phyloP scores from a whole-genome alignment of 1,140 invertebrate genomes.

The Chironomus tepperi region DNA sequence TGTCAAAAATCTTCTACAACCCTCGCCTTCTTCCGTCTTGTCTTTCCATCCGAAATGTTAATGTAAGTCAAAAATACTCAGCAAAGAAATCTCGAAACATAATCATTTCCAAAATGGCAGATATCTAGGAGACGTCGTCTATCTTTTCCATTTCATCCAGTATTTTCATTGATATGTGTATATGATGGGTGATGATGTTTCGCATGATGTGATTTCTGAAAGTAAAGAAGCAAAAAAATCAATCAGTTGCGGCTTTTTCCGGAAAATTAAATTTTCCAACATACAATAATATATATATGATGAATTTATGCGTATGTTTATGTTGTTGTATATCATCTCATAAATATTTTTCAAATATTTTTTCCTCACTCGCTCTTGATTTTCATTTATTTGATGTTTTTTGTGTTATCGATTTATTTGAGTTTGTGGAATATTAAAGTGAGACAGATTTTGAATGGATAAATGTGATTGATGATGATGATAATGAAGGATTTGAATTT shows the following conservation, averaged over 20 bases:
- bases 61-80: background rate
- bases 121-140: background rate
- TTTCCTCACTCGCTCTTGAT: too few relatives aligned
- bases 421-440: too few relatives aligned
- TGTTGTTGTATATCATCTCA: background rate
- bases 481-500: too few relatives aligned
- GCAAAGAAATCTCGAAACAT: background rate
- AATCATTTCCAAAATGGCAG: slow-evolving; percentile 21
- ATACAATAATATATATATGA: background rate
- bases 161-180: background rate
- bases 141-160: background rate
- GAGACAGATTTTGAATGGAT: too few relatives aligned
- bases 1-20: background rate
- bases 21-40: background rate
- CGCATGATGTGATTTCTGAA: slow-evolving; percentile 5
- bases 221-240: slow-evolving; percentile 13
- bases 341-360: background rate
- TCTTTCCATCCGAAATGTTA: background rate
- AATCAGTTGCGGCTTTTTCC: slow-evolving; percentile 21
- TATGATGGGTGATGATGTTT: slow-evolving; percentile 6
- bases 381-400: too few relatives aligned
- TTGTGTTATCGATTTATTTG: too few relatives aligned
- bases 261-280: slow-evolving; percentile 20
- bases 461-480: too few relatives aligned
- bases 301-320: background rate